Evolutionary conservation across 2,113 vertebrate genomes (phyloP).

Genomic region (Eulacestoma nigropectus): DNA sequence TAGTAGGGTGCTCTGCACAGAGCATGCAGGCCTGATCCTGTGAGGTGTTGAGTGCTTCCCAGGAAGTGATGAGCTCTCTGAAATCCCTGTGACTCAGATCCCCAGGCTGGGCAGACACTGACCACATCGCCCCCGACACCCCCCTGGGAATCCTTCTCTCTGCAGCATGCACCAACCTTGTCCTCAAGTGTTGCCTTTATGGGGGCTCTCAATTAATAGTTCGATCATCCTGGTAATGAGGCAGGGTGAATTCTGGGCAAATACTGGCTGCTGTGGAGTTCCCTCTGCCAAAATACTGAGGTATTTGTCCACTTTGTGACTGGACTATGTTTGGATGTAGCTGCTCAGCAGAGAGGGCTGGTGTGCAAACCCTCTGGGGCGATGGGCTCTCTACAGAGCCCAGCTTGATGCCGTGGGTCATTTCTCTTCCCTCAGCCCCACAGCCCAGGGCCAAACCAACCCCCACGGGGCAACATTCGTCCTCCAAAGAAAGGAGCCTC

Average conservation of each 20-base stretch:
- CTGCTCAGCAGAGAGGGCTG: neutral
- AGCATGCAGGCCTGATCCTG: neutral
- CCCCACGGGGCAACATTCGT: rapidly evolving
- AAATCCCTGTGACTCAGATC: neutral
- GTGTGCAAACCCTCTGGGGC: rapidly evolving
- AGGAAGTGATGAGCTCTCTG: neutral
- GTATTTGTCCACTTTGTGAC: neutral
- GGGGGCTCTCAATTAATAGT: neutral
- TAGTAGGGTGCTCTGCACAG: neutral
- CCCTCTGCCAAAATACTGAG: neutral
- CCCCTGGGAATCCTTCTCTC: neutral
- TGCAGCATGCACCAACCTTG: rapidly evolving
- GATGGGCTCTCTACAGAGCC: neutral
- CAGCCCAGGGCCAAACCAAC: neutral
- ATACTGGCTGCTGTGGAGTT: neutral
- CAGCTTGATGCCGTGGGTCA: neutral
- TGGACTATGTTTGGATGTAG: rapidly evolving
- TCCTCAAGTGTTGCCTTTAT: neutral
- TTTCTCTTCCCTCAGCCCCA: neutral
- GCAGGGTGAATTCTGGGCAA: neutral
- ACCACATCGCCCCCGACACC: rapidly evolving
- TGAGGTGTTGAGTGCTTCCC: slow-evolving; percentile 19
- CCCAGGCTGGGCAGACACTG: neutral
- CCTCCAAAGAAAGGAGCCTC: neutral
- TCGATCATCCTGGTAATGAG: neutral